Evolutionary conservation across 2,888 invertebrate genomes (phyloP).

Genomic region (Parnassius smintheus): DNA sequence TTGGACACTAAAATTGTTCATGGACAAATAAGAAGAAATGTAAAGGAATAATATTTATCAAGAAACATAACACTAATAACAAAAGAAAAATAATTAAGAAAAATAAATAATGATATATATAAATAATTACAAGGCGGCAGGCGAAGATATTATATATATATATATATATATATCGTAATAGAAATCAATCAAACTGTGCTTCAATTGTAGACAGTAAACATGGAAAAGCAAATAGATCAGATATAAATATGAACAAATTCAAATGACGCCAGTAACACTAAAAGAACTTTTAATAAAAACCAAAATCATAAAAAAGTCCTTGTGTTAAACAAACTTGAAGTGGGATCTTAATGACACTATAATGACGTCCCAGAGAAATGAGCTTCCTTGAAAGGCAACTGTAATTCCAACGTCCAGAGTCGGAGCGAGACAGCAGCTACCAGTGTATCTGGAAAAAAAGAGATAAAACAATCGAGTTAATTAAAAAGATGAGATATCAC

Average conservation of each 20-base stretch:
- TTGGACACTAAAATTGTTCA: conserved; percentile 2
- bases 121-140: no score
- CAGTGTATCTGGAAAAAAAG: conserved; percentile 73
- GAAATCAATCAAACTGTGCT: no score
- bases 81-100: no score
- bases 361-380: conserved; percentile 8
- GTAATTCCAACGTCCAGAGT: conserved; percentile 28
- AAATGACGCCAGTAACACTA: neutral
- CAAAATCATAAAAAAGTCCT: neutral
- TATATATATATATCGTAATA: no score
- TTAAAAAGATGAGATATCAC: conserved; percentile 49
- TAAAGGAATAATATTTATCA: neutral
- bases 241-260: neutral
- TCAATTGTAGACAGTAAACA: neutral
- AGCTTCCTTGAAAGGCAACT: conserved; percentile 9
- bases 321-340: neutral
- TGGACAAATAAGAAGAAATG: conserved; percentile 27
- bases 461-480: conserved; percentile 68
- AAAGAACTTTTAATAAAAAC: neutral
- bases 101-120: no score
- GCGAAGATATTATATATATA: no score
- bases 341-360: conserved; percentile 4
- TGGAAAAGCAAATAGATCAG: neutral
- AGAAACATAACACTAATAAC: no score
- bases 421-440: conserved; percentile 49